Conservation (phyloP, 2,797 vertebrate genomes). For the Neoniphon sammara region DNA sequence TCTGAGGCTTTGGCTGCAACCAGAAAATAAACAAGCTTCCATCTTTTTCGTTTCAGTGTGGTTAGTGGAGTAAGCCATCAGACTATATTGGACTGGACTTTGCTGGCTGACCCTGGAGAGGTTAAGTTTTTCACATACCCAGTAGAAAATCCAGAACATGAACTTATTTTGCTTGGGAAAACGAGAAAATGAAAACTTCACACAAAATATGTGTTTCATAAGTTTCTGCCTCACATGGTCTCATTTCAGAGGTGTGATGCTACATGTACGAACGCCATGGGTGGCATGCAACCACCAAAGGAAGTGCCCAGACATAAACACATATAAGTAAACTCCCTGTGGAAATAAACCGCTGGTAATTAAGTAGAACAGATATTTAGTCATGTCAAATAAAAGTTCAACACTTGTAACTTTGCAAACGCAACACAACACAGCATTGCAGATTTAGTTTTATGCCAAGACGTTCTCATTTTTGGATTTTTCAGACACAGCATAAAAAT, state of each 20-base stretch:
- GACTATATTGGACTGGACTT: slow-evolving; percentile 72
- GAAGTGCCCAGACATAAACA: slow-evolving; percentile 48
- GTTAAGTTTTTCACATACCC: slow-evolving; percentile 68
- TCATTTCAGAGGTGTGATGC: slow-evolving; percentile 74
- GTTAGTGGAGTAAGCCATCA: slow-evolving; percentile 65
- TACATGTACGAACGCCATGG: slow-evolving; percentile 50
- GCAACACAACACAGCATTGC: background rate
- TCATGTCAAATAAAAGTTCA: slow-evolving; percentile 42
- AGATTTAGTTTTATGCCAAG: background rate
- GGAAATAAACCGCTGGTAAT: slow-evolving; percentile 30
- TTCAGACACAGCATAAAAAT: slow-evolving; percentile 5
- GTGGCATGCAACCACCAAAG: slow-evolving; percentile 41
- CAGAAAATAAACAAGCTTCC: slow-evolving; percentile 55
- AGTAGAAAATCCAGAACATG: slow-evolving; percentile 41
- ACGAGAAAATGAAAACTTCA: slow-evolving; percentile 57
- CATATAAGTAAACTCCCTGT: slow-evolving; percentile 24
- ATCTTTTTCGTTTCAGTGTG: slow-evolving; percentile 55
- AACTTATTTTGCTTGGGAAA: slow-evolving; percentile 59
- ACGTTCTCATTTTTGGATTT: background rate
- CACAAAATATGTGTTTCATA: slow-evolving; percentile 72
- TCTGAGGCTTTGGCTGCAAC: slow-evolving; percentile 39
- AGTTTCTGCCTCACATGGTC: slow-evolving; percentile 57
- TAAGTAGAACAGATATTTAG: slow-evolving; percentile 46
- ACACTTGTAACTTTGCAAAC: background rate
- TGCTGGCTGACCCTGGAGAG: slow-evolving; percentile 65